These are phyloP conservation scores for Rhea pennata DNA, from an alignment of 2,113 vertebrate species.

Conservation along the genomic window DNA sequence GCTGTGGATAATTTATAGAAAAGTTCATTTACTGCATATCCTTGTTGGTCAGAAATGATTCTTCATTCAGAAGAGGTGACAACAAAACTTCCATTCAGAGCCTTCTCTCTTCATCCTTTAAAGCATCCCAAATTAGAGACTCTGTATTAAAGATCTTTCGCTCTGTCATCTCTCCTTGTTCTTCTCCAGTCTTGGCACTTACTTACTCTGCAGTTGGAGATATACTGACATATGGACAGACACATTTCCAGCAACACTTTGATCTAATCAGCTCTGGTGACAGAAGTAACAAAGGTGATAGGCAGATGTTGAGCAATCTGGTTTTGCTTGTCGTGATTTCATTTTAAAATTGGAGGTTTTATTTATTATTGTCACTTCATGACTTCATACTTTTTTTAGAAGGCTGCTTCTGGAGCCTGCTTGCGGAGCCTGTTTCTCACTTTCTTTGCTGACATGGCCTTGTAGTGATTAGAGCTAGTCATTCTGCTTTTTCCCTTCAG, in stretches of 20 bases:
- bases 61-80: neutral
- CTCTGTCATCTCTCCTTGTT: neutral
- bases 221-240: neutral
- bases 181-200: neutral
- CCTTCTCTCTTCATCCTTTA: neutral
- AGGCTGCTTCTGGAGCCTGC: neutral
- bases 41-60: accelerated
- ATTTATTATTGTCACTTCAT: neutral
- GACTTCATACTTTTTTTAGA: neutral
- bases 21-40: neutral
- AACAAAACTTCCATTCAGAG: neutral
- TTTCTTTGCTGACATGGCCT: neutral
- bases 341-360: neutral
- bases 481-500: neutral
- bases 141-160: neutral
- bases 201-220: neutral
- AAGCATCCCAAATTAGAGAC: neutral
- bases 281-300: neutral
- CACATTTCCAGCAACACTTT: neutral
- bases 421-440: neutral
- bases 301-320: neutral
- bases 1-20: neutral
- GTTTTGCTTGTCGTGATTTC: neutral
- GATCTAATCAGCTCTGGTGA: neutral
- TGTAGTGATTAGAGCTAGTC: too few relatives aligned